Base-by-base conservation (phyloP, 2,888 invertebrate species). In the Seira ritae region DNA sequence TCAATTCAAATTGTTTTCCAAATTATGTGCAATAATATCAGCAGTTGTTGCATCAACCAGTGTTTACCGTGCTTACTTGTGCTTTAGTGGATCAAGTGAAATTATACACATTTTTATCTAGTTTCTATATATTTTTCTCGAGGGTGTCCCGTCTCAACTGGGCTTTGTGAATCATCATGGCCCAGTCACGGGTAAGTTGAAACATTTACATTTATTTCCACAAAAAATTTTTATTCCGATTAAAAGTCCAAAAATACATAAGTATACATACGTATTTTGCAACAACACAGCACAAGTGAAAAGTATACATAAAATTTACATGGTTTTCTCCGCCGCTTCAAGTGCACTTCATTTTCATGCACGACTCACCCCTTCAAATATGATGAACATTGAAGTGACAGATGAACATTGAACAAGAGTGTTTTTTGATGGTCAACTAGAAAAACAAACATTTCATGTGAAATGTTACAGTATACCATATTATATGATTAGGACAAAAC, bases 121-220 rank as follows among this genome's bases (percentile, higher is more conserved):
- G 75, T 68, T 68, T 46, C 75, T 65, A 65, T 17, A 60, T 6
- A 60, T 19, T 19, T 60, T 60, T 19, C 15, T 66, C 2, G 23
- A 22, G 24, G 67, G 67, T 67, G 67, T 23, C 75, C 75, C 75
- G 42, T 55, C 12, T 60, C 42, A 31, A 76, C 81, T 76, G 81
- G 81, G 81, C 81, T 82, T 67, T 72, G 76, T 82, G 81, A 81
- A 72, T 76, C 83, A 94, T 93, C 94, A 95, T 95, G 95, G 95
- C 95, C 94, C 95, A 95, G 94, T 95, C 95, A 94, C 94, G 95
- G 95, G 95, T 95, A 94, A 93, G 95, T 93, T 50, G 62, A 78
- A 42, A 46, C 71, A 31, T 37, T 76, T 67, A 12, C 23, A 72
- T 72, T 65, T 80, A 69, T 75, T 31, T 69, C 60, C 19, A 20